Conservation (phyloP, 2,797 vertebrate species). For the Gastrophryne carolinensis region DNA sequence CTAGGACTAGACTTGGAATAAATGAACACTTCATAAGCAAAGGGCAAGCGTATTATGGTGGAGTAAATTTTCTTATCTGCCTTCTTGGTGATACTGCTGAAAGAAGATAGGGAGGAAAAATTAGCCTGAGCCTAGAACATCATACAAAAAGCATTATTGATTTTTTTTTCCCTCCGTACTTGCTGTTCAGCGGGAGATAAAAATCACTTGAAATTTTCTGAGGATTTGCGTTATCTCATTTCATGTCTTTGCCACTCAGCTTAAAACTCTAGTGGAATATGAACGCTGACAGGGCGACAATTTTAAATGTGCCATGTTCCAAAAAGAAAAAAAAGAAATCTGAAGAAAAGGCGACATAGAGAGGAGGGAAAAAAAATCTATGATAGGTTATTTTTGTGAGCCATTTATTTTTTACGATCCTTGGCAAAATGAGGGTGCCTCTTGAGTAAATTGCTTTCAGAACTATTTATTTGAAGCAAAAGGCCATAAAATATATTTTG, state of each 20-base stretch:
- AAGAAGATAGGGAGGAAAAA: constrained; percentile 50
- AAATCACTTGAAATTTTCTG: constrained; percentile 51
- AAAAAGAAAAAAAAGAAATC: constrained; percentile 13
- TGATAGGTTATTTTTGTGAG: constrained; percentile 25
- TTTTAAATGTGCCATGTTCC: constrained; percentile 11
- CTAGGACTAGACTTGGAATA: not conserved
- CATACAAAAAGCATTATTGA: constrained; percentile 59
- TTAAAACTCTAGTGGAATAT: constrained; percentile 12
- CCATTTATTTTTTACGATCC: constrained; percentile 44
- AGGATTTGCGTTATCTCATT: constrained; percentile 54
- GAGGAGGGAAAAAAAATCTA: not conserved
- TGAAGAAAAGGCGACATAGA: not conserved
- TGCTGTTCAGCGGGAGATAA: constrained; percentile 56
- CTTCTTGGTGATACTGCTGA: constrained; percentile 52
- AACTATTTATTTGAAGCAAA: constrained; percentile 40
- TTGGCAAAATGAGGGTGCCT: constrained; percentile 2
- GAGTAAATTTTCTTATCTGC: constrained; percentile 58
- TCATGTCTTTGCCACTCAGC: constrained; percentile 37
- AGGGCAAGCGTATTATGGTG: constrained; percentile 55
- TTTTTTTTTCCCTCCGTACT: constrained; percentile 51
- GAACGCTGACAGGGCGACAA: constrained; percentile 40
- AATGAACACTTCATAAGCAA: constrained; percentile 47
- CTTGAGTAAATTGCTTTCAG: constrained; percentile 20
- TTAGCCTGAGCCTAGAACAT: constrained; percentile 57
- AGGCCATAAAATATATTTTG: constrained; percentile 21